Percentiles rank a stretch among this genome's conserved stretches.
phyloP scores from a whole-genome alignment of 2,888 invertebrate species.

The Gnatocerus cornutus region DNA sequence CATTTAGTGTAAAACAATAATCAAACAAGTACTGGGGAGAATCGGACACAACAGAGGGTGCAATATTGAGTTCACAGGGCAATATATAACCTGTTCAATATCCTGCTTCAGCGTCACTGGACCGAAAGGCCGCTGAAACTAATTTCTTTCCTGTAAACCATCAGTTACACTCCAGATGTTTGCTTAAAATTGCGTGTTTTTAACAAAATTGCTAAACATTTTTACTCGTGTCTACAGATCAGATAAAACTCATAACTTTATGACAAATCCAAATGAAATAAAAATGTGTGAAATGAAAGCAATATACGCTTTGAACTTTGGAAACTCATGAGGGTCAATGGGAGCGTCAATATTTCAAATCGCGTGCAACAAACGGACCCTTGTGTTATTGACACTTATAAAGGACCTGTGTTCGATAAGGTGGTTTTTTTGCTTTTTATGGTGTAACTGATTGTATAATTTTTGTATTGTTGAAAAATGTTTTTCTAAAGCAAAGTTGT shows the following conservation, averaged over 20 bases:
- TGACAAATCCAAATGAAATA: conserved; percentile 31
- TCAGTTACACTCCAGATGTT: conserved; percentile 16
- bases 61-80: conserved; percentile 62
- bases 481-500: not conserved
- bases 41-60: conserved; percentile 61
- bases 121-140: conserved; percentile 61
- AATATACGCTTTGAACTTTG: conserved; percentile 42
- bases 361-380: conserved; percentile 44
- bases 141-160: conserved; percentile 61
- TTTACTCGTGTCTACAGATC: not conserved
- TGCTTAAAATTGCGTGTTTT: conserved; percentile 7
- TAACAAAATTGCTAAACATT: not conserved
- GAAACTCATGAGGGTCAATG: conserved; percentile 39
- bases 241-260: conserved; percentile 16
- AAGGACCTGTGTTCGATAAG: conserved; percentile 35
- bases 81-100: conserved; percentile 65
- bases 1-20: conserved; percentile 62
- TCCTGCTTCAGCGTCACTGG: conserved; percentile 60
- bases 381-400: conserved; percentile 46
- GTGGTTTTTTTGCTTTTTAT: conserved; percentile 28
- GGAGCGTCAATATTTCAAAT: conserved; percentile 46
- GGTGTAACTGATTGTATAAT: not conserved
- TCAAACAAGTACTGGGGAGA: conserved; percentile 60
- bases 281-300: conserved; percentile 31
- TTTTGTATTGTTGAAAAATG: not conserved